Percentiles rank a stretch among this genome's conserved stretches.
These are phyloP conservation scores for Dromiciops gliroides DNA, from an alignment of 2,113 vertebrate species.

Conservation along the genomic window DNA sequence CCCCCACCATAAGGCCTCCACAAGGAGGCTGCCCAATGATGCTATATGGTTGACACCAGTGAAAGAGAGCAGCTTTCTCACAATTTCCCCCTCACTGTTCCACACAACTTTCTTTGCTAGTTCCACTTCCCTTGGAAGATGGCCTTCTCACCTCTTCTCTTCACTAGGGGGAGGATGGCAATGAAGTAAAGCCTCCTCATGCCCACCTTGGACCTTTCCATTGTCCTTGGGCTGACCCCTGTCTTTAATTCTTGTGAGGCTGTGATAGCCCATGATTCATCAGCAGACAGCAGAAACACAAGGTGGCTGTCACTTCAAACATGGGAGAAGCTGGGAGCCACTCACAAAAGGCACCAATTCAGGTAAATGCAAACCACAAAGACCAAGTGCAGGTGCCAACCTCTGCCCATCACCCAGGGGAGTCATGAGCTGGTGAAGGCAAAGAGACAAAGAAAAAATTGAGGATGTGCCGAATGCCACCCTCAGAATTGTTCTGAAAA, in stretches of 20 bases:
- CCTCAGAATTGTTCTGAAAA: neutral
- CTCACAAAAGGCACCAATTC: neutral
- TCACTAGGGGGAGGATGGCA: too few relatives aligned
- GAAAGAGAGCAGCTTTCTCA: neutral
- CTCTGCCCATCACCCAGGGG: neutral
- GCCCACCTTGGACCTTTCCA: too few relatives aligned
- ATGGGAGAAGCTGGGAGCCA: neutral
- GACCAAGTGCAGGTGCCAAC: too few relatives aligned
- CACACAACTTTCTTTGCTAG: too few relatives aligned
- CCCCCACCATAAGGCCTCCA: neutral
- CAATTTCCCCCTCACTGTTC: too few relatives aligned
- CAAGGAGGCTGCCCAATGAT: neutral
- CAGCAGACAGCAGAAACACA: neutral
- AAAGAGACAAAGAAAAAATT: neutral
- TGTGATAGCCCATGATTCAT: too few relatives aligned
- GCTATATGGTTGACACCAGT: neutral
- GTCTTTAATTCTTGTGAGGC: too few relatives aligned
- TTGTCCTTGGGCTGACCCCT: too few relatives aligned
- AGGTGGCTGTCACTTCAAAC: neutral
- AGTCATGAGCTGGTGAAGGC: too few relatives aligned
- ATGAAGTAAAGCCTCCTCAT: too few relatives aligned
- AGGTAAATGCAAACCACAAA: slow-evolving; percentile 17
- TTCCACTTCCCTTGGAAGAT: neutral
- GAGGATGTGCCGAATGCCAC: neutral
- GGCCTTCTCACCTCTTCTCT: too few relatives aligned